Percentiles rank a stretch among this genome's conserved stretches.
Conservation (phyloP, 2,797 vertebrate genomes). For the Gallinago solitaria region DNA sequence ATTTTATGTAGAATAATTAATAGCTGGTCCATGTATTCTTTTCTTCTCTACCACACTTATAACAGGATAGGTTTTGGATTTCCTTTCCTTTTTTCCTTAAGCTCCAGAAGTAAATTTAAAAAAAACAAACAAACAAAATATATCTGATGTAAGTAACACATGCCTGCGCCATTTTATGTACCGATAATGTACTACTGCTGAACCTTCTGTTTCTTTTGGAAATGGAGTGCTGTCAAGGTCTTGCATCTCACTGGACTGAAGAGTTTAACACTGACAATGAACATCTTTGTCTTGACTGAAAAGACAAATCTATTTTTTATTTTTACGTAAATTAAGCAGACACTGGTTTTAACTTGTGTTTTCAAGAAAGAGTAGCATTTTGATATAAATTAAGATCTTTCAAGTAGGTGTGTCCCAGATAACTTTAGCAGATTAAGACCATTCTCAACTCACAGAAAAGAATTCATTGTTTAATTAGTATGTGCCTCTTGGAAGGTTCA, state of each 20-base stretch:
- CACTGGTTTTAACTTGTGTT: constrained; percentile 4
- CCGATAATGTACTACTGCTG: background rate
- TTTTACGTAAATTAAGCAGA: background rate
- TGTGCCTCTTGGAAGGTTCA: background rate
- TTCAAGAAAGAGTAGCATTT: background rate
- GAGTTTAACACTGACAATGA: constrained; percentile 4
- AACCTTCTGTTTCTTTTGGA: background rate
- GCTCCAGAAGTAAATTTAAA: background rate
- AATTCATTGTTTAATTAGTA: background rate
- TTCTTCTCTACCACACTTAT: background rate
- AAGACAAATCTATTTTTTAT: background rate
- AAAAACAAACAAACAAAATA: background rate
- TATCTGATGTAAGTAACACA: background rate
- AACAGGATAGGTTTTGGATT: background rate
- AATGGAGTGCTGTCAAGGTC: background rate
- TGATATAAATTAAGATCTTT: background rate
- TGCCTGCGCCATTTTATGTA: background rate
- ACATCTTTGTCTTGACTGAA: constrained; percentile 13
- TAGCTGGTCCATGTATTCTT: background rate
- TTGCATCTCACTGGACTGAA: background rate
- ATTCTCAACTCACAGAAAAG: background rate
- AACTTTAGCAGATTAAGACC: background rate
- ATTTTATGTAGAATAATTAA: background rate
- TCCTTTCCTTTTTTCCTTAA: background rate
- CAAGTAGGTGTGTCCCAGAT: background rate